These are phyloP conservation scores for Dunckerocampus dactyliophorus DNA, from an alignment of 2,113 vertebrate species.

Conservation along the genomic window DNA sequence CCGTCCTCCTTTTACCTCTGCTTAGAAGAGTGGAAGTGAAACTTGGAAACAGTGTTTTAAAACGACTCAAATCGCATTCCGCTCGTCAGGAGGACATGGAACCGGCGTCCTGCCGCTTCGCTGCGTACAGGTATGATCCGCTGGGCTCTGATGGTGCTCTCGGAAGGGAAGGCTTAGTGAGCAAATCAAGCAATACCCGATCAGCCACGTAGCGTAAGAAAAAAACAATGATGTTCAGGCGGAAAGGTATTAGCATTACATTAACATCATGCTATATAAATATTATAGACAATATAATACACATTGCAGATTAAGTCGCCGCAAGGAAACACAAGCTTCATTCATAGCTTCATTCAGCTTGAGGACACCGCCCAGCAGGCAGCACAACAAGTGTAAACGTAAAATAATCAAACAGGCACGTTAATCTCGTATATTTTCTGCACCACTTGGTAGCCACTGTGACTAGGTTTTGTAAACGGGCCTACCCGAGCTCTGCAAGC, in stretches of 20 bases:
- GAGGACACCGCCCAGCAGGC: neutral
- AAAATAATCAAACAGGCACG: neutral
- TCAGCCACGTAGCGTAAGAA: neutral
- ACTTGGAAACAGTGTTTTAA: neutral
- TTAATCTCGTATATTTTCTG: neutral
- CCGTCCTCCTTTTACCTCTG: neutral
- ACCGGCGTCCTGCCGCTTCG: neutral
- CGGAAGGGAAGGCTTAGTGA: neutral
- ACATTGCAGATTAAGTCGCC: too few species aligned
- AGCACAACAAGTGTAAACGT: neutral
- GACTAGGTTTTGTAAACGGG: neutral
- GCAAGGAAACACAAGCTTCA: neutral
- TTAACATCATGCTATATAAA: too few species aligned
- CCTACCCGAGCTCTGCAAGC: neutral
- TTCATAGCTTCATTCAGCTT: conserved; percentile 24
- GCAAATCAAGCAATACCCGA: neutral
- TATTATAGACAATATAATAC: neutral
- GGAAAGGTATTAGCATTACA: neutral
- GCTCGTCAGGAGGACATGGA: conserved; percentile 34
- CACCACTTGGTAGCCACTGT: neutral
- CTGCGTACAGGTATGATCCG: conserved; percentile 55
- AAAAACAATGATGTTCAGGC: too few species aligned
- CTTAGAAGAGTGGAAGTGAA: neutral
- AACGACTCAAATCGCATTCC: neutral
- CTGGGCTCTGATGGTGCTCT: neutral